Evolutionary conservation across 2,888 invertebrate species (phyloP), one percentile per base, ranked within the genome.

Genomic region (Allolobophora icterica): DNA sequence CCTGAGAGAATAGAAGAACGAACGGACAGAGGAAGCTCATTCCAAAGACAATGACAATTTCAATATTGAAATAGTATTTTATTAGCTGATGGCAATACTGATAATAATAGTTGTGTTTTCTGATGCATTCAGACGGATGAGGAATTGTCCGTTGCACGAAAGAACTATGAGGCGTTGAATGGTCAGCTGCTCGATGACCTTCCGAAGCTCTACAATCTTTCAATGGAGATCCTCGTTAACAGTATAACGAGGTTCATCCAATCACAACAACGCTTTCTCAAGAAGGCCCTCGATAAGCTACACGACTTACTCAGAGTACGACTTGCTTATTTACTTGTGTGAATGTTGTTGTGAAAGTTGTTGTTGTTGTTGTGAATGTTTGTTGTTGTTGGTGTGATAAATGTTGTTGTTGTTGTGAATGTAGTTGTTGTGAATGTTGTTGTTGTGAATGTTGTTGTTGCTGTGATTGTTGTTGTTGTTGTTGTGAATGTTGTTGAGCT

Each of bases 111-210:
- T 71, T n/a, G 71, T n/a, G 30, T 71, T 71, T n/a, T 71, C 71
- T 30, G n/a, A 71, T 83, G 90, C 11, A 21, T 42, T 84, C n/a
- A 96, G 96, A 94, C 95, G 38, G 95, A 96, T 92, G 96, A 96
- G 89, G 96, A 96, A 92, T 94, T 96, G 89, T 93, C 95, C 87
- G 94, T 93, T 83, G 96, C 96, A 0, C 96, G 96, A 94, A 96
- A 95, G 91, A 96, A 96, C 93, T 97, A 96, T 93, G 96, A 96
- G 93, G 96, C 96, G 13, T 94, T 97, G 92, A 96, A 96, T 93
- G 95, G 95, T 89, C 96, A 97, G 93, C 94, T 97, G 58, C 92
- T 96, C 91, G 96, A 96, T 93, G 96, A 97, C 93, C 94, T 97
- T 87, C 97, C 96, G 4, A 94, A 95, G 92, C 94, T 97, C 40